Evolutionary conservation across 1,140 invertebrate genomes (phyloP).

Genomic region (Meteorus sp.): DNA sequence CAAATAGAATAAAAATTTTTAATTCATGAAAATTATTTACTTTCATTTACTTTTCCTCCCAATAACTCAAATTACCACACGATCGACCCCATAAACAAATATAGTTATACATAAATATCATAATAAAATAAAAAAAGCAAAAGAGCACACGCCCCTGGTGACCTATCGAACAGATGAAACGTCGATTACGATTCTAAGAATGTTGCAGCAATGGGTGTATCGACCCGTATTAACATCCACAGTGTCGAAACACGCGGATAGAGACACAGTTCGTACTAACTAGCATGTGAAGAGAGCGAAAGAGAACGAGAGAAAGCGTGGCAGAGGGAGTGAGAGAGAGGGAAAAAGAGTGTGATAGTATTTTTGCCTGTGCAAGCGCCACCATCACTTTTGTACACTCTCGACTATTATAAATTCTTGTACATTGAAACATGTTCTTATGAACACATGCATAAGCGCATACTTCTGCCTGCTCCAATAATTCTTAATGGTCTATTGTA

Average conservation of each 20-base stretch:
- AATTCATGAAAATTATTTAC: too few relatives aligned
- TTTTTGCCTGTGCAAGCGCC: too few relatives aligned
- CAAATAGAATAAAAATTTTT: too few relatives aligned
- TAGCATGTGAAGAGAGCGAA: neutral
- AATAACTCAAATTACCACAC: too few relatives aligned
- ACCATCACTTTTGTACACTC: neutral
- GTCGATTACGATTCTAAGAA: slow-evolving; percentile 23
- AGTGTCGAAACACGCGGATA: slow-evolving; percentile 23
- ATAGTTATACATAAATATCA: too few relatives aligned
- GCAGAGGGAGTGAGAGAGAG: too few relatives aligned
- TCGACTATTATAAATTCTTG: neutral
- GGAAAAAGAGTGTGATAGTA: too few relatives aligned
- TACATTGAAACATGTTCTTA: too few relatives aligned
- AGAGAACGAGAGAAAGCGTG: neutral
- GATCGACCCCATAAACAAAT: too few relatives aligned
- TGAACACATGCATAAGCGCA: neutral
- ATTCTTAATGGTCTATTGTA: slow-evolving; percentile 42
- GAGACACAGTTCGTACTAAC: slow-evolving; percentile 11
- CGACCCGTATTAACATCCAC: slow-evolving; percentile 25
- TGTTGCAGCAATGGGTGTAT: slow-evolving; percentile 26
- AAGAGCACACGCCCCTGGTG: slow-evolving; percentile 16
- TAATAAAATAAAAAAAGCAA: neutral
- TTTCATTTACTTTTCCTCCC: too few relatives aligned
- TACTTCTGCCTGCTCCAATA: slow-evolving; percentile 40
- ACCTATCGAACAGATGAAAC: slow-evolving; percentile 28